These are phyloP conservation scores for Camponotus pennsylvanicus DNA, from an alignment of 1,140 invertebrate species.

Conservation along the genomic window DNA sequence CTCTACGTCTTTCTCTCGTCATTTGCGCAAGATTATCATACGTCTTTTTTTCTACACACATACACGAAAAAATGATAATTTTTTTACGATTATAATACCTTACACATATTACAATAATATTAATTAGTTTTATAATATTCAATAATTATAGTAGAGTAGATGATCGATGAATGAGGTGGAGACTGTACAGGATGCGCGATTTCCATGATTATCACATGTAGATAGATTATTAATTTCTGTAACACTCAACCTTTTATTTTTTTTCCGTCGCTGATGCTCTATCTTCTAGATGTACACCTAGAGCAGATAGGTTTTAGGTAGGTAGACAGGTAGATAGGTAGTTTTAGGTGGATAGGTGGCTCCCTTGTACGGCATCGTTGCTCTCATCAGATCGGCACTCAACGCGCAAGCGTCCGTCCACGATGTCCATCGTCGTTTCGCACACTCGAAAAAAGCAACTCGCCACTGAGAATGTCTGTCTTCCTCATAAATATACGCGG, in stretches of 20 bases:
- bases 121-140: slow-evolving; percentile 84
- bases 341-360: slow-evolving; percentile 56
- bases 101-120: slow-evolving; percentile 85
- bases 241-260: slow-evolving; percentile 74
- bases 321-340: slow-evolving; percentile 70
- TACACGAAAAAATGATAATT: slow-evolving; percentile 82
- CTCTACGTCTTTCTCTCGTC: slow-evolving; percentile 24
- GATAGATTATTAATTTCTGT: slow-evolving; percentile 83
- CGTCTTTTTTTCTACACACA: slow-evolving; percentile 68
- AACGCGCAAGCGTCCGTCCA: slow-evolving; percentile 59
- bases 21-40: slow-evolving; percentile 49
- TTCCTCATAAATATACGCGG: slow-evolving; percentile 58
- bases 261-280: slow-evolving; percentile 69
- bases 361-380: slow-evolving; percentile 57
- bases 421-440: slow-evolving; percentile 80
- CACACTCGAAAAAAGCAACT: slow-evolving; percentile 78
- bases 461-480: slow-evolving; percentile 37
- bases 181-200: slow-evolving; percentile 86
- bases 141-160: slow-evolving; percentile 86
- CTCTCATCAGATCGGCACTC: slow-evolving; percentile 64
- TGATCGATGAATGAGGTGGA: slow-evolving; percentile 86
- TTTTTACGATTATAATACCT: slow-evolving; percentile 83
- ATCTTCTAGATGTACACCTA: slow-evolving; percentile 66
- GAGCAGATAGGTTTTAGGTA: slow-evolving; percentile 64
- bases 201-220: slow-evolving; percentile 87